Evolutionary conservation across 1,140 invertebrate species (phyloP).

Genomic region (Steinernema khuongi): DNA sequence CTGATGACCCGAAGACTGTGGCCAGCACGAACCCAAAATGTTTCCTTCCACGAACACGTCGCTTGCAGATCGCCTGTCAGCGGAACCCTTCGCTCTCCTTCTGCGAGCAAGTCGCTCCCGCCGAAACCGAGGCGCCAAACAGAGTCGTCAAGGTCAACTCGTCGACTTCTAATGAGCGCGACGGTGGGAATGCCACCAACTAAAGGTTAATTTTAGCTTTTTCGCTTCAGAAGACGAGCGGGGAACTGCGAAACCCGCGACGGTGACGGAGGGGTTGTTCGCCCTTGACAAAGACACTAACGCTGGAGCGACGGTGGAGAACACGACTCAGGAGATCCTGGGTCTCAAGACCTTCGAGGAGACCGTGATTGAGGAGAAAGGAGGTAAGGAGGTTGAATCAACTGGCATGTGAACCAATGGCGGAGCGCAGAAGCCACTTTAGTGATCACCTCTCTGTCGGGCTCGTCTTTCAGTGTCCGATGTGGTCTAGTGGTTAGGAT

Average conservation of each 20-base stretch:
- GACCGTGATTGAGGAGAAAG: neutral
- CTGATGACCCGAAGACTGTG: too few relatives aligned
- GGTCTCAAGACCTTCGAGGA: neutral
- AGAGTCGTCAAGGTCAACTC: slow-evolving; percentile 7
- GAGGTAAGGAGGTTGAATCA: neutral
- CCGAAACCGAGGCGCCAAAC: neutral
- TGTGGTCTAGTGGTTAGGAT: too few relatives aligned
- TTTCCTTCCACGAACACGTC: neutral
- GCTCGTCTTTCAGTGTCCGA: too few relatives aligned
- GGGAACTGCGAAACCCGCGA: neutral
- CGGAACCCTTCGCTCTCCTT: slow-evolving; percentile 6
- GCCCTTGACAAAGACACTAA: neutral
- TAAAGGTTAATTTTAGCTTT: neutral
- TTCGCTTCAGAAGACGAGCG: neutral
- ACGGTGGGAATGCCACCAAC: neutral
- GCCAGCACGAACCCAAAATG: too few relatives aligned
- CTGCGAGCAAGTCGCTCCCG: neutral
- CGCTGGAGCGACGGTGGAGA: neutral
- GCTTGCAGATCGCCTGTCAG: neutral
- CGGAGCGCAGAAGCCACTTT: too few relatives aligned
- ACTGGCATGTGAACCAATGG: neutral
- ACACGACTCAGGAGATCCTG: neutral
- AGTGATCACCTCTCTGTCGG: too few relatives aligned
- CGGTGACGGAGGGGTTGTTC: neutral
- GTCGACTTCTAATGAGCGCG: slow-evolving; percentile 12